A percentile compares a stretch with the other conserved stretches of the same genome.
Conservation (phyloP, 2,113 vertebrate genomes). For the Sander vitreus region DNA sequence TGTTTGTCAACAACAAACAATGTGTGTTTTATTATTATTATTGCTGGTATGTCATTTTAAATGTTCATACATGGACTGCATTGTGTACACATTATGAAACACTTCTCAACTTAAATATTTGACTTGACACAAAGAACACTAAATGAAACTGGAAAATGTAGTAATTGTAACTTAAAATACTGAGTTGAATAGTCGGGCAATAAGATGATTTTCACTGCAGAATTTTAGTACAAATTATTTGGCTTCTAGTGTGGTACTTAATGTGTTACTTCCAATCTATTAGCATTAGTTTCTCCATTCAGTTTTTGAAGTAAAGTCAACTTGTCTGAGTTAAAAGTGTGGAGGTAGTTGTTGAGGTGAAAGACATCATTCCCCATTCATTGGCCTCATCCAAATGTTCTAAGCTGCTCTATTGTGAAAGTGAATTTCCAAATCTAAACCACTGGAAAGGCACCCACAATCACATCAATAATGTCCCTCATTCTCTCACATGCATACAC, state of each 20-base stretch:
- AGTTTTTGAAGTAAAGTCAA: neutral
- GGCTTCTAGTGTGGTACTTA: neutral
- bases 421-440: conserved; percentile 40
- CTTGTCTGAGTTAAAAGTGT: neutral
- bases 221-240: neutral
- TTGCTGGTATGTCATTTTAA: neutral
- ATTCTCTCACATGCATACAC: neutral
- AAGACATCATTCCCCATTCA: conserved; percentile 8
- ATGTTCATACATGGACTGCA: too few species aligned
- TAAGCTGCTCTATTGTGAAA: neutral
- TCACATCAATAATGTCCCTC: conserved; percentile 34
- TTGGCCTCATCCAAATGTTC: conserved; percentile 48
- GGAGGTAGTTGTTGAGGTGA: neutral
- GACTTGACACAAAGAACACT: neutral
- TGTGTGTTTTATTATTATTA: too few species aligned
- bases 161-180: neutral
- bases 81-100: too few species aligned
- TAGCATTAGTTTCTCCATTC: neutral
- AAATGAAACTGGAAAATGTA: neutral
- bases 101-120: neutral
- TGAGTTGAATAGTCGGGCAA: too few species aligned
- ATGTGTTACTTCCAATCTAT: neutral
- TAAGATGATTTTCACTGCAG: neutral
- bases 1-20: too few species aligned
- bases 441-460: conserved; percentile 17